phyloP scores from a whole-genome alignment of 2,888 invertebrate species.

The Conchocele bisecta region DNA sequence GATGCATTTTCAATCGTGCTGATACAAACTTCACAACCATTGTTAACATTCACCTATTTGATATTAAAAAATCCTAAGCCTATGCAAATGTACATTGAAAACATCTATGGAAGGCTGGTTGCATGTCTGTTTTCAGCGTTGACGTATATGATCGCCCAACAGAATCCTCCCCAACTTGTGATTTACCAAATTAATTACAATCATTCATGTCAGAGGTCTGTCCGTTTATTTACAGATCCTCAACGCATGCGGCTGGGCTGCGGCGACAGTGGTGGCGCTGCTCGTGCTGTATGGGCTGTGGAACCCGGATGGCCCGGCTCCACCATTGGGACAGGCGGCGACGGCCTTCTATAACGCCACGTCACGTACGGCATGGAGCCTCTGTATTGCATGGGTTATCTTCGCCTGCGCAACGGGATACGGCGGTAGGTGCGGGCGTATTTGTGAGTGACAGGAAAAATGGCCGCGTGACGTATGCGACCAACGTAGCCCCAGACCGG shows the following conservation, averaged over 20 bases:
- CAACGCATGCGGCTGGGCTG: conserved; percentile 34
- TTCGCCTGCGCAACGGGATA: conserved; percentile 84
- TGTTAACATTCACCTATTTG: too few relatives aligned
- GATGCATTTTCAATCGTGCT: too few relatives aligned
- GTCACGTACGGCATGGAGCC: conserved; percentile 84
- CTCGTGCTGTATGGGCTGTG: conserved; percentile 44
- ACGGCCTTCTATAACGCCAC: conserved; percentile 82
- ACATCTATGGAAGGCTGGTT: too few relatives aligned
- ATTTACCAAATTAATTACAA: too few relatives aligned
- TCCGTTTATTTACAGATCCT: conserved; percentile 14
- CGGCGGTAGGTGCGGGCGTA: too few relatives aligned
- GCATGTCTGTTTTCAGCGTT: too few relatives aligned
- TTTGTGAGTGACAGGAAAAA: not conserved
- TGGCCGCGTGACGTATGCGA: not conserved
- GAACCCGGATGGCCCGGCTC: conserved; percentile 38
- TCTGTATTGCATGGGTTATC: conserved; percentile 84
- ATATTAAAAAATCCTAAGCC: too few relatives aligned
- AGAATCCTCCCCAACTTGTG: too few relatives aligned
- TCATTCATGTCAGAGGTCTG: too few relatives aligned
- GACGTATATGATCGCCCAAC: too few relatives aligned
- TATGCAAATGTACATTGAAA: too few relatives aligned
- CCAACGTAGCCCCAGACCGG: not conserved
- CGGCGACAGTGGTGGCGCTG: conserved; percentile 31
- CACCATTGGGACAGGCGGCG: conserved; percentile 16
- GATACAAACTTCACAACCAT: too few relatives aligned